Evolutionary conservation across 2,888 invertebrate species (phyloP).

Genomic region (Platerodrilus igneus): DNA sequence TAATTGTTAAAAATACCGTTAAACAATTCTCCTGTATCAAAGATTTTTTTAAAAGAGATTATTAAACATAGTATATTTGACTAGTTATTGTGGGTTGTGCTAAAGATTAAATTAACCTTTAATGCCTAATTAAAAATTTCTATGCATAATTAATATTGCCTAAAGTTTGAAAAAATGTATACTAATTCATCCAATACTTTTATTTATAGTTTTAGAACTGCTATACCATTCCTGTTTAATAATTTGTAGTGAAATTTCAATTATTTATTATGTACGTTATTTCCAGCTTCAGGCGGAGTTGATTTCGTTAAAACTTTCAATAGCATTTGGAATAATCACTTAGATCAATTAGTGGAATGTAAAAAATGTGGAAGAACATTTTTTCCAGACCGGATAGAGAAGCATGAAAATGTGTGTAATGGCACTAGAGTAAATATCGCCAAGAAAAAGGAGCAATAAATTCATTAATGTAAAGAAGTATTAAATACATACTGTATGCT

Average conservation of each 20-base stretch:
- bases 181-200: background rate
- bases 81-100: too few relatives aligned
- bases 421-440: constrained; percentile 25
- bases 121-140: too few relatives aligned
- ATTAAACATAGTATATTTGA: too few relatives aligned
- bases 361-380: constrained; percentile 59
- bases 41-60: too few relatives aligned
- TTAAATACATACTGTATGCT: background rate
- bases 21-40: too few relatives aligned
- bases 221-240: too few relatives aligned
- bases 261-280: too few relatives aligned
- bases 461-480: background rate
- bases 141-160: too few relatives aligned
- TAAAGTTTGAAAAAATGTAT: too few relatives aligned
- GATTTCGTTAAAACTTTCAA: constrained; percentile 43
- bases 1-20: too few relatives aligned
- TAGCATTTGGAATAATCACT: constrained; percentile 53
- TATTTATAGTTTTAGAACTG: background rate
- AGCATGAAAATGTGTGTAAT: constrained; percentile 55
- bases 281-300: constrained; percentile 41
- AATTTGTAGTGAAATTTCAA: too few relatives aligned
- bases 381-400: constrained; percentile 57
- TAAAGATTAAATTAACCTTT: too few relatives aligned
- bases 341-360: constrained; percentile 55
- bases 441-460: constrained; percentile 14